Evolutionary conservation across 2,797 vertebrate genomes (phyloP).

Genomic region (Periophthalmus magnuspinnatus): DNA sequence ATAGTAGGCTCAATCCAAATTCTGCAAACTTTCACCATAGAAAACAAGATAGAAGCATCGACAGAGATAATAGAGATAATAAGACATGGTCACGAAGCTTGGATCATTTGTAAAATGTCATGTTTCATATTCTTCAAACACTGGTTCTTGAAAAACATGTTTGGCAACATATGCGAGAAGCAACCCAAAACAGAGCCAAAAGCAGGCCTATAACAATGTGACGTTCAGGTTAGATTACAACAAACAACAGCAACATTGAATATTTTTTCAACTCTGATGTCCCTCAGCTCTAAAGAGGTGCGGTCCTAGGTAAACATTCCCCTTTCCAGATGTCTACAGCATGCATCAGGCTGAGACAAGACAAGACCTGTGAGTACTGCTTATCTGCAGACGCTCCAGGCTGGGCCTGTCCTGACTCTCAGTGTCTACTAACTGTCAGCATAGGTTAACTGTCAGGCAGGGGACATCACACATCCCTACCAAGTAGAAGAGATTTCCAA

Average conservation of each 20-base stretch:
- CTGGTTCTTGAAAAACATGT: slow-evolving; percentile 65
- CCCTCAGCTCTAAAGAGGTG: slow-evolving; percentile 62
- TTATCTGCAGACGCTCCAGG: slow-evolving; percentile 55
- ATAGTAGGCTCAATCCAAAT: neutral
- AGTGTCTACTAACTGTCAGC: slow-evolving; percentile 62
- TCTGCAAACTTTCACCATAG: slow-evolving; percentile 2
- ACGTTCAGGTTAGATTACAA: slow-evolving; percentile 11
- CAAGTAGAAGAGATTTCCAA: slow-evolving; percentile 47
- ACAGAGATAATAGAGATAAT: neutral
- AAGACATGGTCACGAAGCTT: neutral
- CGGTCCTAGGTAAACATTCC: slow-evolving; percentile 75
- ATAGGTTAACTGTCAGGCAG: slow-evolving; percentile 54
- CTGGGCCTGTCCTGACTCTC: slow-evolving; percentile 46
- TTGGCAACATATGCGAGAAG: slow-evolving; percentile 59
- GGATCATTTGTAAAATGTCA: slow-evolving; percentile 37
- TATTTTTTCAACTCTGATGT: slow-evolving; percentile 22
- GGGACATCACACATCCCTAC: slow-evolving; percentile 46
- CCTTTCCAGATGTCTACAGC: slow-evolving; percentile 83
- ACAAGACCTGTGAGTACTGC: slow-evolving; percentile 80
- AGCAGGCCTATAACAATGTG: slow-evolving; percentile 14
- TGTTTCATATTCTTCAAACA: slow-evolving; percentile 54
- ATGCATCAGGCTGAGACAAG: slow-evolving; percentile 80
- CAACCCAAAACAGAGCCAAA: slow-evolving; percentile 22
- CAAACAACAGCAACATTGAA: slow-evolving; percentile 10
- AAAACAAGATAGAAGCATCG: neutral